phyloP scores from a whole-genome alignment of 2,888 invertebrate species.

The Eupeodes luniger region DNA sequence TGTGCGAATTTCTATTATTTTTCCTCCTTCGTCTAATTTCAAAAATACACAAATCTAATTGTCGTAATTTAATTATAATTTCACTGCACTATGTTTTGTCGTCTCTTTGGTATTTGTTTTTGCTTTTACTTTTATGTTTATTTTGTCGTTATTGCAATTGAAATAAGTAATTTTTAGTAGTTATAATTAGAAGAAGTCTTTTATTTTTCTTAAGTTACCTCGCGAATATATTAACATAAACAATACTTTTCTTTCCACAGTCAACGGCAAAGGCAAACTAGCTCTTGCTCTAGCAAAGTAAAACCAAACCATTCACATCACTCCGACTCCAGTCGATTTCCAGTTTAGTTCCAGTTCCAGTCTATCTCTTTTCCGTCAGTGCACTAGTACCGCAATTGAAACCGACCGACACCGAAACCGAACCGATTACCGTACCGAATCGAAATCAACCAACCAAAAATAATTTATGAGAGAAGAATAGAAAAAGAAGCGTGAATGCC shows the following conservation, averaged over 20 bases:
- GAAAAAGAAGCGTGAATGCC: conserved; percentile 1
- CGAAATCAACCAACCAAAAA: background rate
- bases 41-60: conserved; percentile 25
- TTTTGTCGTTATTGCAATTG: conserved; percentile 33
- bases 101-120: conserved; percentile 63
- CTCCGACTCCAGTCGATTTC: conserved; percentile 2
- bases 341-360: background rate
- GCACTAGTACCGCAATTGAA: background rate
- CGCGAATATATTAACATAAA: conserved; percentile 59
- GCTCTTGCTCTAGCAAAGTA: conserved; percentile 14
- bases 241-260: conserved; percentile 49
- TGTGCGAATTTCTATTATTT: conserved; percentile 56
- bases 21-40: conserved; percentile 11
- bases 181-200: conserved; percentile 29
- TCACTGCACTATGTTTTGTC: conserved; percentile 37
- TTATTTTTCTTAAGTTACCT: conserved; percentile 29
- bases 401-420: no score
- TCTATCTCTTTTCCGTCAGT: background rate
- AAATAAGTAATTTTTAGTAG: conserved; percentile 35
- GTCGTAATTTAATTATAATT: conserved; percentile 69
- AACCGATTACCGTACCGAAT: background rate
- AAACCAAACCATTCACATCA: conserved; percentile 37
- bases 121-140: background rate
- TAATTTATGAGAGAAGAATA: background rate
- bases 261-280: conserved; percentile 63